Evolutionary conservation across 2,888 invertebrate genomes (phyloP).

Genomic region (Drosophila siamana): DNA sequence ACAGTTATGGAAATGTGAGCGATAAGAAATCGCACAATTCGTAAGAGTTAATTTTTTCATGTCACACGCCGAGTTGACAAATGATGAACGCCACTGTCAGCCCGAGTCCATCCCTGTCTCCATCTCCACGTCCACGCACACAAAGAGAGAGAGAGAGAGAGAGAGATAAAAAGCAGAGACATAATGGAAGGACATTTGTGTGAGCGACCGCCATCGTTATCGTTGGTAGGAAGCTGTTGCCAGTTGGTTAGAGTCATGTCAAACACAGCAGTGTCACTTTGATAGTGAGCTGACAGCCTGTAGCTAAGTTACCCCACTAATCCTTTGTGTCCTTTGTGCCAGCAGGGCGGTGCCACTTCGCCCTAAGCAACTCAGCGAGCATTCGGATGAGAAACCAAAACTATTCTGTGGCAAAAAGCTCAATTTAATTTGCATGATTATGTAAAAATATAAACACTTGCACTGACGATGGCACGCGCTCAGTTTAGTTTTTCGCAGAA

Average conservation of each 20-base stretch:
- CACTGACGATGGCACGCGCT: conserved; percentile 2
- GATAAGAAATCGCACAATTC: conserved; percentile 9
- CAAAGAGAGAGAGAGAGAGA: neutral
- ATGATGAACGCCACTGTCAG: conserved; percentile 54
- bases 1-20: conserved; percentile 5
- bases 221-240: conserved; percentile 40
- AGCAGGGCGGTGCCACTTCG: too few species aligned
- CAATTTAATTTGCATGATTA: conserved; percentile 38
- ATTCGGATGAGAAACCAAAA: conserved; percentile 24
- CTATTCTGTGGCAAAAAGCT: conserved; percentile 38
- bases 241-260: conserved; percentile 36
- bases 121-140: neutral
- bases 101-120: conserved; percentile 5
- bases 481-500: neutral
- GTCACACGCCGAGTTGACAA: conserved; percentile 58
- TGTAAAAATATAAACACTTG: conserved; percentile 20
- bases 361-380: neutral
- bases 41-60: conserved; percentile 18
- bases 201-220: conserved; percentile 43
- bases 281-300: conserved; percentile 53
- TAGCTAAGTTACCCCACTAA: conserved; percentile 28
- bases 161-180: neutral
- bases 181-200: conserved; percentile 38
- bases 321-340: conserved; percentile 32
- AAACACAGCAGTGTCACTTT: conserved; percentile 36